phyloP scores from a whole-genome alignment of 2,888 invertebrate species.

The Monopis laevigella region DNA sequence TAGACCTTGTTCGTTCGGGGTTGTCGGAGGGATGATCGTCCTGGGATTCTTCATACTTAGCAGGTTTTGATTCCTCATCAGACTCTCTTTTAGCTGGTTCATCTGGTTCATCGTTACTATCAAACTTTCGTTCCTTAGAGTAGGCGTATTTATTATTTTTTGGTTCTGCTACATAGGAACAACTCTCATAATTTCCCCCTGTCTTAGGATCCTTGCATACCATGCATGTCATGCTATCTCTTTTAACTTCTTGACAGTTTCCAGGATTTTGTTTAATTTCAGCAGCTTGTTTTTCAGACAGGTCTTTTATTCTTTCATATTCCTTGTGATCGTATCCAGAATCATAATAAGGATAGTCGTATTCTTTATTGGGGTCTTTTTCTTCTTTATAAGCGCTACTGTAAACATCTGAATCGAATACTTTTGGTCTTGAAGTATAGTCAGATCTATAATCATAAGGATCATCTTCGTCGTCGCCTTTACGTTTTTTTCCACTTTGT shows the following conservation, averaged over 20 bases:
- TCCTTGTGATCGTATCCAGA: constrained; percentile 62
- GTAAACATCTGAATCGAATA: constrained; percentile 54
- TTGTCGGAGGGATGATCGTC: constrained; percentile 26
- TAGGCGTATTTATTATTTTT: constrained; percentile 76
- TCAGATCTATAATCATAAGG: constrained; percentile 64
- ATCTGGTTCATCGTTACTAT: constrained; percentile 66
- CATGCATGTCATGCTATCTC: constrained; percentile 74
- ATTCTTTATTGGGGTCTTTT: constrained; percentile 46
- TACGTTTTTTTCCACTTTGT: constrained; percentile 40
- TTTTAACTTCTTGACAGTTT: constrained; percentile 72
- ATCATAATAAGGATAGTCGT: constrained; percentile 60
- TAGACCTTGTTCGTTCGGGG: constrained; percentile 26
- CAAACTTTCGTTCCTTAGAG: constrained; percentile 70
- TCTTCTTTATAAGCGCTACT: constrained; percentile 53
- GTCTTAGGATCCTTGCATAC: constrained; percentile 79
- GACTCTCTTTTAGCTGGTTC: constrained; percentile 45
- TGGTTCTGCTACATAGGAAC: constrained; percentile 79
- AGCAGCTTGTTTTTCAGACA: constrained; percentile 70
- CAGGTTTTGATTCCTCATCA: constrained; percentile 39
- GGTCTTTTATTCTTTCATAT: constrained; percentile 65
- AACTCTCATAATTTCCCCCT: constrained; percentile 81
- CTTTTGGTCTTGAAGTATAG: constrained; percentile 57
- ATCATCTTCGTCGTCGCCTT: constrained; percentile 41
- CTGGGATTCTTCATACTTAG: constrained; percentile 38
- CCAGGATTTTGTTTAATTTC: constrained; percentile 70